Base-by-base conservation (phyloP, 2,797 vertebrate genomes). In the Sandelia bainsii region DNA sequence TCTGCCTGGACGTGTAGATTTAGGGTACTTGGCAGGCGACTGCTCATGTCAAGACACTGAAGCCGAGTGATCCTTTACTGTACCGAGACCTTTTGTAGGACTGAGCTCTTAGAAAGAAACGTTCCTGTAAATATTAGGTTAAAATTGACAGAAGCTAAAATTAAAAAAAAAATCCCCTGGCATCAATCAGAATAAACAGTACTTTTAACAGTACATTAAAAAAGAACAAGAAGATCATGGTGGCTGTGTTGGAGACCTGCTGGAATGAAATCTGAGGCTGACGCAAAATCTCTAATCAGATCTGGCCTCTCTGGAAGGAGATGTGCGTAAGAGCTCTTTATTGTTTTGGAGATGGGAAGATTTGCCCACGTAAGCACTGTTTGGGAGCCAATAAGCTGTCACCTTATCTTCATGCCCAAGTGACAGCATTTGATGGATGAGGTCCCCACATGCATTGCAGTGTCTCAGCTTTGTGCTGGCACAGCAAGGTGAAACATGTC, bases 301-400 rank as follows among this genome's bases (percentile, higher is more conserved):
- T 92, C 67, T 85, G 83, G 77, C 62, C 19, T 39, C 6, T 34
- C 10, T 1, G 29, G 45, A 13, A 42, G 14, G n/a, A 79, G 61
- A 74, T 44, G 64, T 87, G 65, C 79, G 60, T 65, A 83, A 80
- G 51, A 86, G 63, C 25, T 40, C 56, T 45, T 67, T 64, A 62
- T 83, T 90, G 83, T 91, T 89, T 81, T 75, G 63, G 17, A 79
- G 81, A 87, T 70, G 64, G 40, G 45, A 62, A 49, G 75, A 84
- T 89, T 71, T 72, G 61, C 57, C 34, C 58, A 62, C 19, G 37
- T 70, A 69, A 52, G 82, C 68, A 12, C 14, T 5, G 23, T 59
- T 67, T 63, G 17, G 20, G 29, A 75, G 57, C 69, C 69, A 68
- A 27, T 10, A 17, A 67, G 40, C 62, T 78, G 65, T 62, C 79